Base-by-base conservation (phyloP, 2,113 vertebrate species). In the Pedionomus torquatus region DNA sequence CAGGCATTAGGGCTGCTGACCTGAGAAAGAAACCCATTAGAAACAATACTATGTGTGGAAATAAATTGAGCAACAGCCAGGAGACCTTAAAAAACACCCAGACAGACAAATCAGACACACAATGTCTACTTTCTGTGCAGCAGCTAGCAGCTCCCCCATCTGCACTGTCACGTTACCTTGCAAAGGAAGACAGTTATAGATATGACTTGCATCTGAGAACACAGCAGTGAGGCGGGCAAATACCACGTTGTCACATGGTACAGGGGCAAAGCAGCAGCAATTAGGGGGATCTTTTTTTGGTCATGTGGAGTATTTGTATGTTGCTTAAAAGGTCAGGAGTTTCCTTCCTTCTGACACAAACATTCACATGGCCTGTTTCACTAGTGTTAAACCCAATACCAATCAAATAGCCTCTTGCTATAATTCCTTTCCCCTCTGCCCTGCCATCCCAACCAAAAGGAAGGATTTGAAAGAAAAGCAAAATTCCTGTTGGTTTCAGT, bases 81-180 rank as follows among this genome's bases (percentile, higher is more conserved):
- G 14, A 72, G 13, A 55, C 25, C 4, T 54, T 37, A 72, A 85
- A 85, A 66, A 66, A 66, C 6, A 10, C 63, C 6, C 7, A 71
- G 39, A 44, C 31, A 70, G 49, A 2, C 13, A 41, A 19, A 49
- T 16, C 17, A 68, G 66, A 28, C 6, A 25, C 10, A 28, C 4
- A 3, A 13, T 4, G 16, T 14, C 14, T 31, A 1, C 0, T 17
- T 54, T 12, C 37, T 21, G 9, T 26, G 49, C 21, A 51, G 52
- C 0, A 66, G 13, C 35, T n/a, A 39, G 35, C 28, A 78, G 60
- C 37, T 66, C 21, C 21, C 48, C 12, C 4, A 33, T 16, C 54
- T 13, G 44, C 49, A 84, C 10, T 49, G 48, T 9, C 23, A 12
- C 23, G 8, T 11, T 3, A 26, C 14, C 48, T 57, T 48, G 58